Conservation (phyloP, 2,113 vertebrate genomes). For the Cnemophilus loriae region DNA sequence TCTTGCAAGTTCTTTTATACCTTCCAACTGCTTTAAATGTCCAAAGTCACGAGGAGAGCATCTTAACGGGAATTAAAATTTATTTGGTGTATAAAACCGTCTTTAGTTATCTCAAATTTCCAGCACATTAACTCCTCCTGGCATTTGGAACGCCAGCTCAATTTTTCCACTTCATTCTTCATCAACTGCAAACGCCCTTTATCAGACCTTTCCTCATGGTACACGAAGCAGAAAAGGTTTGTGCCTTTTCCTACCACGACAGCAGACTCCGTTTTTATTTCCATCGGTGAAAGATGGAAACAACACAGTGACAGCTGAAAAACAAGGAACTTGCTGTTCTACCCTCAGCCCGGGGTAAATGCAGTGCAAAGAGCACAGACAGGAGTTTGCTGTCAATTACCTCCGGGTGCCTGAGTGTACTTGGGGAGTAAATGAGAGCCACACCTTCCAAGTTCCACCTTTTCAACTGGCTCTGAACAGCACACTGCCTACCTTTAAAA, state of each 20-base stretch:
- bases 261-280: neutral
- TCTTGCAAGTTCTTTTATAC: neutral
- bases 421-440: neutral
- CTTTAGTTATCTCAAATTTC: neutral
- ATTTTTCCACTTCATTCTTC: slow-evolving; percentile 26
- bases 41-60: neutral
- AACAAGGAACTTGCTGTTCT: neutral
- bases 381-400: neutral
- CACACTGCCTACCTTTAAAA: neutral
- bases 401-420: neutral
- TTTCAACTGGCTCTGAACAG: neutral
- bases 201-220: neutral
- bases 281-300: neutral
- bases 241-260: neutral
- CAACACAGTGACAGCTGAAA: neutral
- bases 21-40: neutral
- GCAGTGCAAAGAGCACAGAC: neutral
- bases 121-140: neutral
- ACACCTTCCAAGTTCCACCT: neutral
- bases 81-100: neutral
- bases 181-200: neutral
- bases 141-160: slow-evolving; percentile 5
- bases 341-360: neutral
- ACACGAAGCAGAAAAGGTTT: neutral
- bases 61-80: neutral